These are phyloP conservation scores for Neuroterus valhalla DNA, from an alignment of 1,140 invertebrate species.

Conservation along the genomic window DNA sequence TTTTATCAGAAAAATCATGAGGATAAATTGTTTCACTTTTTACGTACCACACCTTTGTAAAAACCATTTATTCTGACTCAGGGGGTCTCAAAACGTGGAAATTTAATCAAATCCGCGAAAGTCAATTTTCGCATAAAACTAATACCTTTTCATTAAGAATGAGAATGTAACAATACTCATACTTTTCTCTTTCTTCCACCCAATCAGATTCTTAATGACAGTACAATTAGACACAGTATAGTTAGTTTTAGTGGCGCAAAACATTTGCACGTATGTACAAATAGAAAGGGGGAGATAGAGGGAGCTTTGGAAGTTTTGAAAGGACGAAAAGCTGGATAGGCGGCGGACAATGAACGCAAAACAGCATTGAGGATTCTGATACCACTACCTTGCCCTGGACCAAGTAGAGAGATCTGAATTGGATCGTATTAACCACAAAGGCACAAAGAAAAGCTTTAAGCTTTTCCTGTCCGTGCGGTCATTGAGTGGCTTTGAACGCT, in stretches of 20 bases:
- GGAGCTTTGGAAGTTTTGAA: slow-evolving; percentile 34
- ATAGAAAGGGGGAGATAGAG: slow-evolving; percentile 25
- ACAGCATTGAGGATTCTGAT: slow-evolving; percentile 63
- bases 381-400: slow-evolving; percentile 39
- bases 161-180: too few relatives aligned
- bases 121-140: too few relatives aligned
- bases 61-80: too few relatives aligned
- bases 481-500: slow-evolving; percentile 49
- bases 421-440: slow-evolving; percentile 63
- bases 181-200: too few relatives aligned
- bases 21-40: too few relatives aligned
- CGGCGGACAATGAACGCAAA: slow-evolving; percentile 45
- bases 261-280: slow-evolving; percentile 24
- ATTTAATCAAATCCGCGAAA: too few relatives aligned
- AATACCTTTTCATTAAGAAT: too few relatives aligned
- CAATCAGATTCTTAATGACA: background rate
- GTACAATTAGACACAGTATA: background rate
- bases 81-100: too few relatives aligned
- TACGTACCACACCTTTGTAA: too few relatives aligned
- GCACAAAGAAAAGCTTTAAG: slow-evolving; percentile 56
- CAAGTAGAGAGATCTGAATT: slow-evolving; percentile 55
- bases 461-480: slow-evolving; percentile 48
- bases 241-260: slow-evolving; percentile 5
- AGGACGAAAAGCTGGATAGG: slow-evolving; percentile 37
- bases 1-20: too few relatives aligned